These are phyloP conservation scores for Sapajus apella DNA, from an alignment of 2,113 vertebrate species.

Conservation along the genomic window DNA sequence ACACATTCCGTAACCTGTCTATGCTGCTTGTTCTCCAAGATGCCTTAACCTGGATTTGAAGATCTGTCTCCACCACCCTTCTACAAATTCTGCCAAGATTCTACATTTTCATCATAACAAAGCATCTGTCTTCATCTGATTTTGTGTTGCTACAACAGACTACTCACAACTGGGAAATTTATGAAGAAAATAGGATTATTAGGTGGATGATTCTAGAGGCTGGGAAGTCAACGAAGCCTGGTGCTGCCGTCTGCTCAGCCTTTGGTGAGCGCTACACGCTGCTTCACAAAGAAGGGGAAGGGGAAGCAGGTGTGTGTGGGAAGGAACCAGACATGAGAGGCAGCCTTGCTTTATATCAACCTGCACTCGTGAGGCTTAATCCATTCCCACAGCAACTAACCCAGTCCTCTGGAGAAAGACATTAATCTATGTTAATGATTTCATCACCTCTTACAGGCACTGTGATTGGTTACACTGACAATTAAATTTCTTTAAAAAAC, in stretches of 20 bases:
- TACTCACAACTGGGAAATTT: background rate
- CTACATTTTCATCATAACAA: background rate
- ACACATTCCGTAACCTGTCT: accelerated
- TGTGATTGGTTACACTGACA: background rate
- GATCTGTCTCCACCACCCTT: background rate
- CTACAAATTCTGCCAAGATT: background rate
- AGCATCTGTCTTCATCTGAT: background rate
- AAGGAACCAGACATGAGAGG: background rate
- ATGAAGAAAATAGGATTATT: background rate
- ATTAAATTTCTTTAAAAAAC: background rate
- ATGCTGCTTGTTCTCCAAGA: background rate
- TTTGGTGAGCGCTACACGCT: background rate
- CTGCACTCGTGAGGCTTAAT: background rate
- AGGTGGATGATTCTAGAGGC: background rate
- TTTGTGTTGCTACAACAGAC: background rate
- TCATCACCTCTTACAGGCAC: background rate
- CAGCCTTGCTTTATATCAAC: background rate
- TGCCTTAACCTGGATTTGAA: background rate
- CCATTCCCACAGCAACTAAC: background rate
- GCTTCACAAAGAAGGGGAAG: background rate
- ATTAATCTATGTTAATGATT: background rate
- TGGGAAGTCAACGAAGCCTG: background rate
- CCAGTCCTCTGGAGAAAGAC: background rate
- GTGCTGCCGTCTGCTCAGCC: background rate
- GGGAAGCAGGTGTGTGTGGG: background rate